A percentile compares a stretch with the other conserved stretches of the same genome.
Conservation (phyloP, 2,797 vertebrate genomes). For the Pelodytes ibericus region DNA sequence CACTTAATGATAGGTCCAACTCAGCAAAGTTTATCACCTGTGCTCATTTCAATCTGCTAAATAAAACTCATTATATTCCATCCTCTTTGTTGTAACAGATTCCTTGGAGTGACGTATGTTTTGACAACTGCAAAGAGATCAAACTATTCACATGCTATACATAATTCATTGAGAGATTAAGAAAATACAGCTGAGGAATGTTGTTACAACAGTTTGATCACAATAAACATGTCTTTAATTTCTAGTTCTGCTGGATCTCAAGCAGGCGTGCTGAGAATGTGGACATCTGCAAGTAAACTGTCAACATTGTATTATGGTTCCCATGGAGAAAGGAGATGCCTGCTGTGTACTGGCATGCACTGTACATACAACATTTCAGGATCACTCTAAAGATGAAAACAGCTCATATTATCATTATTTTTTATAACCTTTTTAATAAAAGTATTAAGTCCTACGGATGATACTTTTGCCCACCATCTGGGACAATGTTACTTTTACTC, state of each 20-base stretch:
- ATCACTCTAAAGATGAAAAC: too few species aligned
- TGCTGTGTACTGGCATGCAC: neutral
- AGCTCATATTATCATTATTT: too few species aligned
- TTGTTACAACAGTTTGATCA: constrained; percentile 38
- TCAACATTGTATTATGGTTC: constrained; percentile 13
- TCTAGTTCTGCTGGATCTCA: constrained; percentile 16
- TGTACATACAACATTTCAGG: too few species aligned
- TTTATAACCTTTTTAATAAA: too few species aligned
- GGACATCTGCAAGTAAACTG: constrained; percentile 41
- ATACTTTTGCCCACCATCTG: too few species aligned
- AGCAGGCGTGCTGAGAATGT: constrained; percentile 20
- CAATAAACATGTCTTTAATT: constrained; percentile 34
- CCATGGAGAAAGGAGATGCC: constrained; percentile 12
- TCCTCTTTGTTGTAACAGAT: neutral
- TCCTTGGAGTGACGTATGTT: neutral
- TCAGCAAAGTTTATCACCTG: too few species aligned
- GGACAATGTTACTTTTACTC: too few species aligned
- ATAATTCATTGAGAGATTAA: constrained; percentile 36
- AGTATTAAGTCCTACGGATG: too few species aligned
- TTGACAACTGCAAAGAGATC: constrained; percentile 26
- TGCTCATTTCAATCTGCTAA: too few species aligned
- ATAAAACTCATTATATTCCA: neutral
- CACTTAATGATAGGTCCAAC: too few species aligned
- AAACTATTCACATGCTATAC: constrained; percentile 15
- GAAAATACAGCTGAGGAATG: constrained; percentile 48